Conservation (phyloP, 2,797 vertebrate genomes). For the Cercopithecus mitis region DNA sequence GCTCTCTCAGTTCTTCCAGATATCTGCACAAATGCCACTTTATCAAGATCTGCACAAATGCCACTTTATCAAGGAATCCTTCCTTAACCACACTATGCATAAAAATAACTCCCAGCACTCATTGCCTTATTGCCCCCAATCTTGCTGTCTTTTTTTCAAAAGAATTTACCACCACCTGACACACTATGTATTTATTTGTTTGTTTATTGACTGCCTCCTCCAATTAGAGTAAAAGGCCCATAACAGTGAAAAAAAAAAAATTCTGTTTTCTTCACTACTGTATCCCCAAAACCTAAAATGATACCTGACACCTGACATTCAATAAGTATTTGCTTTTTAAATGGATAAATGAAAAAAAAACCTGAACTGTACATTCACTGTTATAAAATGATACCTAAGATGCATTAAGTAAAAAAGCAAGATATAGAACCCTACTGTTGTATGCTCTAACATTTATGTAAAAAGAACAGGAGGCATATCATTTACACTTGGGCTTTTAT, state of each 20-base stretch:
- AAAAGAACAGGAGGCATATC: not conserved
- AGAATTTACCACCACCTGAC: not conserved
- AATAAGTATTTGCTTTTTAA: not conserved
- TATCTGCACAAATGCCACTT: not conserved
- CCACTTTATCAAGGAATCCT: not conserved
- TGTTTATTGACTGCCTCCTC: not conserved
- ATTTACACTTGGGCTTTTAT: not conserved
- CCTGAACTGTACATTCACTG: not conserved
- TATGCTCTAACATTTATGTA: not conserved
- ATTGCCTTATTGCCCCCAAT: not conserved
- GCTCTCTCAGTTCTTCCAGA: not conserved
- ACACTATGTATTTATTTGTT: not conserved
- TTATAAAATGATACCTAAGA: not conserved
- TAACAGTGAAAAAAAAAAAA: not conserved
- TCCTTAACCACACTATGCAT: not conserved
- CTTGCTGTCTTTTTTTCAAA: not conserved
- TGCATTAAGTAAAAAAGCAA: not conserved
- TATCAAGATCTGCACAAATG: not conserved
- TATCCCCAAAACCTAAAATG: not conserved
- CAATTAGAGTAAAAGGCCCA: not conserved
- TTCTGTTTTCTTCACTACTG: not conserved
- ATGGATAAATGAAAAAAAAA: not conserved
- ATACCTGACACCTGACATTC: not conserved
- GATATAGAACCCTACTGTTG: not conserved
- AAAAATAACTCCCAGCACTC: not conserved